Conservation (phyloP, 2,888 invertebrate species). For the Caradrina clavipalpis region DNA sequence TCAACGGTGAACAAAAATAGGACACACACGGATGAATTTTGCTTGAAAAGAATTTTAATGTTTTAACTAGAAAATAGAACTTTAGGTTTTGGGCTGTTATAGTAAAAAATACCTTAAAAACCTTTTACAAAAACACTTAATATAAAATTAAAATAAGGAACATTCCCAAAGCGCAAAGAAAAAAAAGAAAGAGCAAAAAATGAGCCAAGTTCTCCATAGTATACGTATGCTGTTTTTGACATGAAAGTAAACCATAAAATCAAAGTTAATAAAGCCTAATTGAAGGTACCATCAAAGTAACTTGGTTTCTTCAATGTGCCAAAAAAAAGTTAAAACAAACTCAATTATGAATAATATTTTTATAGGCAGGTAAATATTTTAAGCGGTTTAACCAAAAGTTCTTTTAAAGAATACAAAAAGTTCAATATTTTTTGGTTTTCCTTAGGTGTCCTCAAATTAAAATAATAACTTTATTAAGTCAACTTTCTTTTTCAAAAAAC, state of each 20-base stretch:
- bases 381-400: conserved; percentile 4
- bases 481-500: no score
- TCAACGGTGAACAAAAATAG: conserved; percentile 16
- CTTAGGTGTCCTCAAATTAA: not conserved
- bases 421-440: not conserved
- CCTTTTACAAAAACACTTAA: no score
- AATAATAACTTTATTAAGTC: no score
- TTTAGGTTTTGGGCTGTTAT: no score
- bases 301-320: not conserved
- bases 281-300: conserved; percentile 22
- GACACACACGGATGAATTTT: not conserved
- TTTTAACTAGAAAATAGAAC: no score
- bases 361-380: conserved; percentile 14
- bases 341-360: conserved; percentile 22
- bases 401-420: not conserved
- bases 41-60: conserved; percentile 8
- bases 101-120: no score
- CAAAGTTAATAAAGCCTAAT: not conserved
- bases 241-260: conserved; percentile 12
- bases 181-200: not conserved
- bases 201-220: not conserved
- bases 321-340: conserved; percentile 7
- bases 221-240: no score
- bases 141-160: no score
- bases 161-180: no score